These are phyloP conservation scores for Aphidoletes aphidimyza DNA, from an alignment of 2,888 invertebrate species.

Conservation along the genomic window DNA sequence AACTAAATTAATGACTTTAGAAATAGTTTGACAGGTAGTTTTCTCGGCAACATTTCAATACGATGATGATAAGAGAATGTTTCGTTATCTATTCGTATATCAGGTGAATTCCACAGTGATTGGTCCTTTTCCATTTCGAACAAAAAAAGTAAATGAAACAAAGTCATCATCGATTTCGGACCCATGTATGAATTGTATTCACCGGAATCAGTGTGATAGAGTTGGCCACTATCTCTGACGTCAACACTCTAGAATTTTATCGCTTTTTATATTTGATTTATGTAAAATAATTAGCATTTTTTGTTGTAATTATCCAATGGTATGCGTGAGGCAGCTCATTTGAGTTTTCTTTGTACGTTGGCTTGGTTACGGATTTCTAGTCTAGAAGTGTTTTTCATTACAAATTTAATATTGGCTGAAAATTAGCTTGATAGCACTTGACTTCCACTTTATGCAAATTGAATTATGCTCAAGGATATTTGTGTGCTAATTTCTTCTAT, in stretches of 20 bases:
- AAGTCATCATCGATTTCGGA: too few species aligned
- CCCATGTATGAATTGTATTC: too few species aligned
- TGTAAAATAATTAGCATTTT: not conserved
- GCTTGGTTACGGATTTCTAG: not conserved
- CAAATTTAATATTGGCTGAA: not conserved
- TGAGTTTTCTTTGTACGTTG: not conserved
- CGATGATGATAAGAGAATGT: not conserved
- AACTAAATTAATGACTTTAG: constrained; percentile 27
- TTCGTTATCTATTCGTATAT: not conserved
- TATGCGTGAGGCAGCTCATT: not conserved
- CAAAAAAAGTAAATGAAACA: too few species aligned
- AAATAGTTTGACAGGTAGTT: constrained; percentile 3
- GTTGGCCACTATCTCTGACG: not conserved
- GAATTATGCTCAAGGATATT: constrained; percentile 27
- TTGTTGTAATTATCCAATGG: not conserved
- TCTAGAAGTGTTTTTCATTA: not conserved
- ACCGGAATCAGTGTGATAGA: too few species aligned
- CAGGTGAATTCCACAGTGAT: not conserved
- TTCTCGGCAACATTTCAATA: not conserved
- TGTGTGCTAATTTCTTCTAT: not conserved
- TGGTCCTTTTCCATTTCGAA: too few species aligned
- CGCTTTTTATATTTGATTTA: constrained; percentile 1
- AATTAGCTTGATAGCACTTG: not conserved
- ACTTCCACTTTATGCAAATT: constrained; percentile 26
- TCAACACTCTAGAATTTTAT: not conserved